Evolutionary conservation across 2,888 invertebrate species (phyloP), one percentile per base, ranked within the genome.

Genomic region (Nineta flava): DNA sequence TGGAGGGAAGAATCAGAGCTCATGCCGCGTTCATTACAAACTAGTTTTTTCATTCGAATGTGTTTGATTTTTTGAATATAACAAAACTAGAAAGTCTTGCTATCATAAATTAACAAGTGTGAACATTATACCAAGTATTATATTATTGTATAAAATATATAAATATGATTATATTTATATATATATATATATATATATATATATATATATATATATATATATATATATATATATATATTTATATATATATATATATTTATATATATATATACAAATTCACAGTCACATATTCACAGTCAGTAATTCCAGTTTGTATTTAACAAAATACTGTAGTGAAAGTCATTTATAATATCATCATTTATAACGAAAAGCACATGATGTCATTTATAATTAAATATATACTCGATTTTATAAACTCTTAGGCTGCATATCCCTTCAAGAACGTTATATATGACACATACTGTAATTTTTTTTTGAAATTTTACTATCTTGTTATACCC

Each of bases 31-130:
- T 21, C 48, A 43, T 48, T 48, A 48, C 48, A 48, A 48, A 48
- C 48, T 43, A 42, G 48, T 48, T 48, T 42, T 48, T 48, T 43
- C 41, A 31, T 16, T 16, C 38, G 38, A 15, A 17, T 17, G 17
- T 15, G 17, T 19, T 19, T 42, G 15, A 13, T 13, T 42, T 41
- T 42, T 42, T 42, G 42, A 17, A 42, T 42, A 19, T 42, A 19
- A 42, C 42, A 34, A 35, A n/a, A 47, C 47, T 35, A 38, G 35
- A 38, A 47, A 47, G 35, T 48, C 31, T 42, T 48, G 41, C 43
- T 42, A 48, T 42, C 48, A 48, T 48, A 48, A 48, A 48, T 48
- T 48, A 48, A 42, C 43, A 48, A 47, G 47, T 47, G 47, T 47
- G 38, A 47, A 47, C 47, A 47, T 19, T 47, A 40, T 19, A 21